phyloP scores from a whole-genome alignment of 2,113 vertebrate species.

The Leptobrachium leishanense region DNA sequence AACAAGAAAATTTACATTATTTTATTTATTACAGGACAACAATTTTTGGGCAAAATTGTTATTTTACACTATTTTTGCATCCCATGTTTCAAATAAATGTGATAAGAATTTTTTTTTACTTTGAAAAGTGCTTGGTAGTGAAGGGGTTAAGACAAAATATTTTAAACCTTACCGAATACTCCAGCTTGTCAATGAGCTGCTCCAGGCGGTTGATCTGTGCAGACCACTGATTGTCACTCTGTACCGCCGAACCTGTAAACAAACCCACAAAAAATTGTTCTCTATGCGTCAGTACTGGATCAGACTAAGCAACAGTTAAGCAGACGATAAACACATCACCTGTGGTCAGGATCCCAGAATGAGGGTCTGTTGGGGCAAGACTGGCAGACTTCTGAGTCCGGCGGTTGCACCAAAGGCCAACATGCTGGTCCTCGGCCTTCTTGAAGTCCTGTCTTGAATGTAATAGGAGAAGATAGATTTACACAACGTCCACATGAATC shows the following conservation, averaged over 20 bases:
- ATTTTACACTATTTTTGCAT: too few relatives aligned
- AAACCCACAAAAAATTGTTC: constrained; percentile 10
- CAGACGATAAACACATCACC: constrained; percentile 60
- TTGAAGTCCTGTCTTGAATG: constrained; percentile 69
- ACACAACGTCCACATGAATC: neutral
- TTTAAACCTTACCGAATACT: constrained; percentile 79
- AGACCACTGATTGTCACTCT: constrained; percentile 83
- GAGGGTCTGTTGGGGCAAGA: constrained; percentile 76
- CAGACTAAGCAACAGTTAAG: too few relatives aligned
- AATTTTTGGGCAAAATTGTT: too few relatives aligned
- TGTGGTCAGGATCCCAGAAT: constrained; percentile 72
- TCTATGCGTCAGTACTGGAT: neutral
- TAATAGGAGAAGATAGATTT: neutral
- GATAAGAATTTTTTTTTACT: too few relatives aligned
- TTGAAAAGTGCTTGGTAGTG: too few relatives aligned
- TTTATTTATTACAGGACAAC: too few relatives aligned
- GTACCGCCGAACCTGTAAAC: constrained; percentile 70
- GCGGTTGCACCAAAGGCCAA: constrained; percentile 75
- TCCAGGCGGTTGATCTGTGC: constrained; percentile 89
- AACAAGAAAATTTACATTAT: too few relatives aligned
- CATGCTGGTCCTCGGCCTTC: constrained; percentile 56
- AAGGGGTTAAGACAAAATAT: too few relatives aligned
- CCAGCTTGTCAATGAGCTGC: constrained; percentile 89
- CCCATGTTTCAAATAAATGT: too few relatives aligned
- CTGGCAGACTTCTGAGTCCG: constrained; percentile 74